Conservation (phyloP, 2,113 vertebrate species). For the Phrynosoma blainvillii region DNA sequence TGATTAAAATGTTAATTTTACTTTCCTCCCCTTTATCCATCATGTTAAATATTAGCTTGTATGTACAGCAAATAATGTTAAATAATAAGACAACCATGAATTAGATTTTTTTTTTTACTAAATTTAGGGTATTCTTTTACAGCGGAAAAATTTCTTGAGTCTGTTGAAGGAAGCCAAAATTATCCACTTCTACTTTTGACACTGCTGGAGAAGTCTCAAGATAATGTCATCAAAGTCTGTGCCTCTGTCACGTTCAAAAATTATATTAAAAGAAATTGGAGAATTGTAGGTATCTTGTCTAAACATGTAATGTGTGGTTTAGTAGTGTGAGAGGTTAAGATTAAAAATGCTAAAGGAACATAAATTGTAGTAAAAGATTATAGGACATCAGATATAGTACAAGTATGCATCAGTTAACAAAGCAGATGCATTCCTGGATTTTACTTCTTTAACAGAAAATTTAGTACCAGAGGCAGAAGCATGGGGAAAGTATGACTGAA, state of each 20-base stretch:
- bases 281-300: slow-evolving; percentile 86
- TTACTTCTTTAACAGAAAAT: no score
- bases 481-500: no score
- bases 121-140: slow-evolving; percentile 50
- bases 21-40: neutral
- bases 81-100: rapidly evolving
- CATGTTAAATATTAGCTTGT: neutral
- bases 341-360: neutral
- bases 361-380: neutral
- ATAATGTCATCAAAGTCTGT: slow-evolving; percentile 96
- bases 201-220: slow-evolving; percentile 93
- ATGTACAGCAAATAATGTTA: neutral
- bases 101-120: slow-evolving; percentile 9
- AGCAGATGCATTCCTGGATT: no score
- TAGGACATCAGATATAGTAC: neutral
- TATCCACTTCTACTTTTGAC: slow-evolving; percentile 93
- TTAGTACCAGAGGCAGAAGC: no score
- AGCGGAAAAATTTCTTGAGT: slow-evolving; percentile 99
- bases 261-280: slow-evolving; percentile 99
- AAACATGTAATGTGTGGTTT: neutral
- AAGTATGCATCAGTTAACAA: no score
- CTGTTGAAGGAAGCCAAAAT: slow-evolving; percentile 95
- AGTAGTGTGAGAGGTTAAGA: neutral
- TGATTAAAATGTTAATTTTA: neutral
- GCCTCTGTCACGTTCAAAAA: slow-evolving; percentile 98